phyloP scores from a whole-genome alignment of 2,888 invertebrate genomes.

The Brachyptera putata region DNA sequence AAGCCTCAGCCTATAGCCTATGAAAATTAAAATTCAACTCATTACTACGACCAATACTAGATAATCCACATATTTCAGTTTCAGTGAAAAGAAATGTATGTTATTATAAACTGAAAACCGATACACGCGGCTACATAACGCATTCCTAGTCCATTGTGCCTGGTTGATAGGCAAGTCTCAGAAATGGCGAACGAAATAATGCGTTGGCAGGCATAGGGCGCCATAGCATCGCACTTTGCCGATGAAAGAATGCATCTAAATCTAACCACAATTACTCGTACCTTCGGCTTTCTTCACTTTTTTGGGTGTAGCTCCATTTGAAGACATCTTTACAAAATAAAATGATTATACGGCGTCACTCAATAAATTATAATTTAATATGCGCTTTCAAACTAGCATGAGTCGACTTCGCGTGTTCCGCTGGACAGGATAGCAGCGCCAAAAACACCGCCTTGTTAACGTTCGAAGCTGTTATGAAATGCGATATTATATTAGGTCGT shows the following conservation, averaged over 20 bases:
- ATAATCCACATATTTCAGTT: no score
- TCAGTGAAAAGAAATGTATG: neutral
- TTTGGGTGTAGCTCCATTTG: slow-evolving; percentile 40
- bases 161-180: neutral
- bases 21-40: no score
- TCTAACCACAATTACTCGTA: neutral
- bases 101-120: no score
- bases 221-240: neutral
- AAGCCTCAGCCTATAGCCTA: no score
- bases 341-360: slow-evolving; percentile 1
- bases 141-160: neutral
- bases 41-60: no score
- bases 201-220: slow-evolving; percentile 15
- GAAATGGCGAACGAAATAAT: slow-evolving; percentile 14
- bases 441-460: no score
- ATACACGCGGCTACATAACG: neutral
- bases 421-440: no score
- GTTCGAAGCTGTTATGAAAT: no score
- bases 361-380: neutral
- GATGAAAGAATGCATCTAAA: neutral
- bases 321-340: slow-evolving; percentile 24
- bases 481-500: no score
- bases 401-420: neutral
- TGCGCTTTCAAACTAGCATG: slow-evolving; percentile 11
- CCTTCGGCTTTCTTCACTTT: slow-evolving; percentile 40